Evolutionary conservation across 2,113 vertebrate genomes (phyloP), one percentile per base, ranked within the genome.

Genomic region (Tautogolabrus adspersus): DNA sequence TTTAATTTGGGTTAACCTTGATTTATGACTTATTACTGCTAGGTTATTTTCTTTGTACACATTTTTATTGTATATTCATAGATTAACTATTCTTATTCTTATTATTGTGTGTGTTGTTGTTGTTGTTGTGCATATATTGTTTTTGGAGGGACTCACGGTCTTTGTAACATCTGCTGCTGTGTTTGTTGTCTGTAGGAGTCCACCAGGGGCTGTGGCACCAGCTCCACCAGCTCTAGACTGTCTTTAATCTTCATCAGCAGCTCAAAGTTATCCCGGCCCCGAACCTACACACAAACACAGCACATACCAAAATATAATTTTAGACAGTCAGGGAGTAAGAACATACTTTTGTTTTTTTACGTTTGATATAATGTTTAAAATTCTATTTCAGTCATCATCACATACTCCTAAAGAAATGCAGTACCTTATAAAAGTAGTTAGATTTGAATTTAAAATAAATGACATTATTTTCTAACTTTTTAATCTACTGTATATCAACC

Each of bases 201-300:
- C 0, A 99, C 95, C 75, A 97, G 89, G 19, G 95, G 96, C 91
- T 97, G 98, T 0, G 98, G 98, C 15, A 99, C 98, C 81, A 98
- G 91, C 86, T 99, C 97, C 89, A 97, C 95, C 79, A 99, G 93
- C 90, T 99, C 98, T 90, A 99, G 90, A 75, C 98, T 97, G 90
- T 99, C 98, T 87, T 99, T 99, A 60, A 99, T 96, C 93, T 96
- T 98, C 97, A 98, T 98, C 83, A 99, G 93, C 88, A 98, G 94
- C 93, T 99, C 98, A 5, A 97, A 99, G 85, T 99, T 99, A 84
- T 99, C 97, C 60, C 98, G 93, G 62, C 98, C 97, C 26, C 96
- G 96, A 11, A 99, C 97, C 98, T 99, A 75, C 26, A 77, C 13
- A 63, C 60, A 83, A 68, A 71, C 46, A 68, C 59, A 79, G 56